These are phyloP conservation scores for Danionella dracula DNA, from an alignment of 2,797 vertebrate species.

Conservation along the genomic window DNA sequence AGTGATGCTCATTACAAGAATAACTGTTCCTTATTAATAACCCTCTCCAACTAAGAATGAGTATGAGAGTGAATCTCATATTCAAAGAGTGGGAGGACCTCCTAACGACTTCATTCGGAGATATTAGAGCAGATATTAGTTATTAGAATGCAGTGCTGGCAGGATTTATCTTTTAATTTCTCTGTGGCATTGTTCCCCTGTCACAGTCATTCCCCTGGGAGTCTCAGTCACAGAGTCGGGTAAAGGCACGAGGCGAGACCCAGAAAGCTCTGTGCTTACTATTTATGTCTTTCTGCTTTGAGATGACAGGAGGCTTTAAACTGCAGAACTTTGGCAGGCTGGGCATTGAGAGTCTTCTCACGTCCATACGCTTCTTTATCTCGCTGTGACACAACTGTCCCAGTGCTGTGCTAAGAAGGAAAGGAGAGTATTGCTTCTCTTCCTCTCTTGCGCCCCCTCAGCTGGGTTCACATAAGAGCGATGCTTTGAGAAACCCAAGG, in stretches of 20 bases:
- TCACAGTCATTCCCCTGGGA: conserved; percentile 25
- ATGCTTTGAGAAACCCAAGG: conserved; percentile 10
- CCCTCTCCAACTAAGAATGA: too few relatives aligned
- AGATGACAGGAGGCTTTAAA: conserved; percentile 36
- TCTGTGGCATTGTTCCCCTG: conserved; percentile 15
- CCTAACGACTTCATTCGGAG: conserved; percentile 28
- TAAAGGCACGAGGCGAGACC: conserved; percentile 28
- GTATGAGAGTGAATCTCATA: conserved; percentile 11
- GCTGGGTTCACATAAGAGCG: conserved; percentile 14
- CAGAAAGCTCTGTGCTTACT: conserved; percentile 24
- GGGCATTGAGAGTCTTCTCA: conserved; percentile 40
- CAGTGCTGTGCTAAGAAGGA: conserved; percentile 22
- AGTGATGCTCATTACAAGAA: too few relatives aligned
- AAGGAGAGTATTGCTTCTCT: conserved; percentile 22
- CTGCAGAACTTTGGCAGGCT: conserved; percentile 30
- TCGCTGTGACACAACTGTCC: conserved; percentile 40
- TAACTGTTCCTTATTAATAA: too few relatives aligned
- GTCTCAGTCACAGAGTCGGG: conserved; percentile 19
- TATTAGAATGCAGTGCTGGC: conserved; percentile 35
- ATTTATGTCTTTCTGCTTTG: conserved; percentile 37
- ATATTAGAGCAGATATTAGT: conserved; percentile 30
- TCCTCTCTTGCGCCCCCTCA: conserved; percentile 8
- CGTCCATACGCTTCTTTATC: conserved; percentile 43
- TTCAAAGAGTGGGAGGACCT: conserved; percentile 6
- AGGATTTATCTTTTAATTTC: conserved; percentile 45